These are phyloP conservation scores for Meta bourneti DNA, from an alignment of 2,888 invertebrate genomes.

Conservation along the genomic window DNA sequence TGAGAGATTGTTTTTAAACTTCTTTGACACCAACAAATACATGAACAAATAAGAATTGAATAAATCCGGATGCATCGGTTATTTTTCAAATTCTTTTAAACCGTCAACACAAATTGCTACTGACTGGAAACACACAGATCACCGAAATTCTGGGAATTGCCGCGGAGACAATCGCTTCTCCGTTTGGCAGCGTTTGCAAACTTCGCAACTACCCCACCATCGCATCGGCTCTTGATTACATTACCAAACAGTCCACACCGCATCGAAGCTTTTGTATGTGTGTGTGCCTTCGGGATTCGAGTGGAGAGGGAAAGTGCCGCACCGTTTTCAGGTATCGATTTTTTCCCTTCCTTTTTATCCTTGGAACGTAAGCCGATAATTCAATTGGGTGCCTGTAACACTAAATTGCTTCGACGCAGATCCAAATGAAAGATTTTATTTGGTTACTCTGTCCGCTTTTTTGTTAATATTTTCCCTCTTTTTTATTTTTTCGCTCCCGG, in stretches of 20 bases:
- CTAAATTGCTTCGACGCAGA: constrained; percentile 42
- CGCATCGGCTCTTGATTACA: constrained; percentile 56
- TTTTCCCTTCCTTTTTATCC: constrained; percentile 15
- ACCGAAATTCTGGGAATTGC: neutral
- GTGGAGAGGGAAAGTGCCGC: neutral
- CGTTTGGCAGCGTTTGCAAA: neutral
- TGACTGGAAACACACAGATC: neutral
- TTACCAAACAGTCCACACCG: constrained; percentile 7
- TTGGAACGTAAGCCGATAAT: constrained; percentile 30
- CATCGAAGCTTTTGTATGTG: constrained; percentile 13
- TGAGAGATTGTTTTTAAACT: neutral
- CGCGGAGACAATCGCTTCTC: neutral
- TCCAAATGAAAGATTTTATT: constrained; percentile 39
- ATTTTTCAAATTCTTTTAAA: neutral
- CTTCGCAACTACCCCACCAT: neutral
- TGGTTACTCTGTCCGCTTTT: neutral
- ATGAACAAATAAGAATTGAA: neutral
- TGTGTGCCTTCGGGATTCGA: constrained; percentile 8
- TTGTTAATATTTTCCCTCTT: neutral
- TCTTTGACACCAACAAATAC: neutral
- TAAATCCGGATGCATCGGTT: neutral
- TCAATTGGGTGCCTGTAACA: constrained; percentile 47
- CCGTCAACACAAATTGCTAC: neutral
- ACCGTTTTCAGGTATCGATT: constrained; percentile 56
- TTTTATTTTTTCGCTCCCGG: neutral